Evolutionary conservation across 2,888 invertebrate genomes (phyloP).

Genomic region (Xylota sylvarum): DNA sequence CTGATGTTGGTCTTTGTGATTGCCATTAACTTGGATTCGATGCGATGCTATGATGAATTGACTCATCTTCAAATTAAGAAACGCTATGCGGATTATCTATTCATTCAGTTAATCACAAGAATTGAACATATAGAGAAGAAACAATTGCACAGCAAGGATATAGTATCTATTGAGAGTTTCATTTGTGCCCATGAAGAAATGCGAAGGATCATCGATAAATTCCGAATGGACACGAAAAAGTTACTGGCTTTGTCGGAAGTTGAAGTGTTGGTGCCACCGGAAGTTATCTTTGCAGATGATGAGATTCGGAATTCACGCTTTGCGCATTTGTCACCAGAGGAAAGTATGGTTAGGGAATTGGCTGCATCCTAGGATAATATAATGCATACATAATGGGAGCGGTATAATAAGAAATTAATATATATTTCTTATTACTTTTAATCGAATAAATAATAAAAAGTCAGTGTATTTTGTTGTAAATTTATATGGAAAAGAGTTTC

Average conservation of each 20-base stretch:
- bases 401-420: not conserved
- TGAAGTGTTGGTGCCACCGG: conserved; percentile 82
- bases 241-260: conserved; percentile 81
- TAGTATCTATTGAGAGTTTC: conserved; percentile 78
- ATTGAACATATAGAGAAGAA: conserved; percentile 81
- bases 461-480: conserved; percentile 18
- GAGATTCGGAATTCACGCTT: conserved; percentile 64
- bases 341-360: conserved; percentile 57
- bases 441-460: conserved; percentile 14
- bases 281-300: conserved; percentile 80
- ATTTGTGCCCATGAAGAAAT: conserved; percentile 82
- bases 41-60: conserved; percentile 78
- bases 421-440: not conserved
- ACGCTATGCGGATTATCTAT: conserved; percentile 82
- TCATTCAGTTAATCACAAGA: conserved; percentile 81
- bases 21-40: conserved; percentile 78
- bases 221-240: conserved; percentile 83
- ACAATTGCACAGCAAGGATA: conserved; percentile 76
- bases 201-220: conserved; percentile 81
- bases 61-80: conserved; percentile 82
- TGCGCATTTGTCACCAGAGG: conserved; percentile 50
- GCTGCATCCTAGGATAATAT: conserved; percentile 50
- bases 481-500: not conserved
- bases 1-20: conserved; percentile 78
- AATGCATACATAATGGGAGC: not conserved